phyloP scores from a whole-genome alignment of 2,888 invertebrate genomes.

The Athalia circularis region DNA sequence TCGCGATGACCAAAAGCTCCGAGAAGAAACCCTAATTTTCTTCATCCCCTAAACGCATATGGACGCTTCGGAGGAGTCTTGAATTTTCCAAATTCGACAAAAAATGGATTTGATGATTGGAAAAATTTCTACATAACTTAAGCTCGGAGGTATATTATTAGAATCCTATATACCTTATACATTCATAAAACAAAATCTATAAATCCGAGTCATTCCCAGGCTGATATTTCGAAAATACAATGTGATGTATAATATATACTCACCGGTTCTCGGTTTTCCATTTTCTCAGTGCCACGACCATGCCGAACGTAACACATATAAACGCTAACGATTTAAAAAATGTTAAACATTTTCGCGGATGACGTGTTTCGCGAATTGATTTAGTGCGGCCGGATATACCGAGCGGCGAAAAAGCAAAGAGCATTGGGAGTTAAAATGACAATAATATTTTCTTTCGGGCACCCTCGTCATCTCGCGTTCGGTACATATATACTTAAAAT shows the following conservation, averaged over 20 bases:
- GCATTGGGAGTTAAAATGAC: constrained; percentile 40
- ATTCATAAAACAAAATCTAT: too few species aligned
- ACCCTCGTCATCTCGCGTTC: constrained; percentile 1
- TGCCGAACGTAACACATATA: background rate
- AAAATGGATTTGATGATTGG: too few species aligned
- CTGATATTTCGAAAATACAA: too few species aligned
- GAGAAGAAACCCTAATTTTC: background rate
- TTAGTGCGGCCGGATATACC: constrained; percentile 19
- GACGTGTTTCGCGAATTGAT: constrained; percentile 32
- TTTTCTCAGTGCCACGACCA: too few species aligned
- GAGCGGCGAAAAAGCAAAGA: constrained; percentile 44
- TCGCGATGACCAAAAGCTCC: constrained; percentile 34
- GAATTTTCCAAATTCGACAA: background rate
- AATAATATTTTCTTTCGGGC: constrained; percentile 54
- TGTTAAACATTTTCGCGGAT: constrained; percentile 24
- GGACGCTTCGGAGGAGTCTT: background rate
- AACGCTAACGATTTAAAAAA: background rate
- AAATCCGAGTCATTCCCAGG: too few species aligned
- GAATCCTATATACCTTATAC: too few species aligned
- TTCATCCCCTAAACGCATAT: background rate
- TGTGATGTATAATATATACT: too few species aligned
- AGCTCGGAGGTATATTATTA: too few species aligned
- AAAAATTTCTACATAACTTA: too few species aligned
- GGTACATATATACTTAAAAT: background rate
- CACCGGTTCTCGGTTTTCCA: too few species aligned